Conservation (phyloP, 2,888 invertebrate species). For the Thymelicus acteon region DNA sequence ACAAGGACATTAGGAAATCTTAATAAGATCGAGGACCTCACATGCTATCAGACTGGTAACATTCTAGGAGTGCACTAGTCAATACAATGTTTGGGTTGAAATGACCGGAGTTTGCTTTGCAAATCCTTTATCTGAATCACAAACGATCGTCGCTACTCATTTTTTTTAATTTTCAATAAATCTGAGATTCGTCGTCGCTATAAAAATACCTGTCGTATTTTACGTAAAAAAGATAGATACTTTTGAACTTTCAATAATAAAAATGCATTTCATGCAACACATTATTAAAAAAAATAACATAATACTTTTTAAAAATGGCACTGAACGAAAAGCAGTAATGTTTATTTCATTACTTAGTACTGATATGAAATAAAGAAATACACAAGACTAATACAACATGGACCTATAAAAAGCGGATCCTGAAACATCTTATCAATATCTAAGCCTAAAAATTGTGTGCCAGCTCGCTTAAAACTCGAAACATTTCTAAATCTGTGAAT, state of each 20-base stretch:
- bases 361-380: slow-evolving; percentile 56
- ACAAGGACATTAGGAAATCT: slow-evolving; percentile 35
- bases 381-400: slow-evolving; percentile 46
- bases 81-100: slow-evolving; percentile 49
- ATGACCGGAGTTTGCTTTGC: slow-evolving; percentile 71
- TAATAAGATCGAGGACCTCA: slow-evolving; percentile 37
- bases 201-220: slow-evolving; percentile 57
- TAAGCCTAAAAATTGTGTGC: neutral
- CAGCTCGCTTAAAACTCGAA: neutral
- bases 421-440: neutral
- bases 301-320: slow-evolving; percentile 80
- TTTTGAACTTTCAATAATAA: slow-evolving; percentile 54
- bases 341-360: slow-evolving; percentile 60
- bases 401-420: neutral
- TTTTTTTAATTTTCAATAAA: slow-evolving; percentile 35
- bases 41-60: slow-evolving; percentile 48
- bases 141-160: slow-evolving; percentile 51
- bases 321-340: slow-evolving; percentile 71
- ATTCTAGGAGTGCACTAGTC: slow-evolving; percentile 66
- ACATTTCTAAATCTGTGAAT: neutral
- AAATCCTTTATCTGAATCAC: slow-evolving; percentile 63
- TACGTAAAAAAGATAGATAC: slow-evolving; percentile 53
- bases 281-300: slow-evolving; percentile 79
- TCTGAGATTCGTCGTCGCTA: slow-evolving; percentile 77
- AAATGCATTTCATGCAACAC: slow-evolving; percentile 82